Conservation (phyloP, 2,113 vertebrate species). For the Actenoides lindsayi region DNA sequence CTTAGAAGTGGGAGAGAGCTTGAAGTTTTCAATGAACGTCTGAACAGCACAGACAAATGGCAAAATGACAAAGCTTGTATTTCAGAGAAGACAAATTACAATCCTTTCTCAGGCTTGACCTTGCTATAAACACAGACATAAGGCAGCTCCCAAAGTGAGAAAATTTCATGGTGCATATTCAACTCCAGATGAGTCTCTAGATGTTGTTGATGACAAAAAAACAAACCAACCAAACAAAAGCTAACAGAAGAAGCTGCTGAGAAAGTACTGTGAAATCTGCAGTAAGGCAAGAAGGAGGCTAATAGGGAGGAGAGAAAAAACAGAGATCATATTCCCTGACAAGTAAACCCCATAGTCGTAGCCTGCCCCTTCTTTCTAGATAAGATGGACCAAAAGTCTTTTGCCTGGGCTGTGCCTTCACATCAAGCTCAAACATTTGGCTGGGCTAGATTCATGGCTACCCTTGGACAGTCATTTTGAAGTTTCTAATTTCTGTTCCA, state of each 20-base stretch:
- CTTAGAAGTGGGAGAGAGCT: background rate
- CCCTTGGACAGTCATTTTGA: background rate
- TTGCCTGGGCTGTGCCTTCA: background rate
- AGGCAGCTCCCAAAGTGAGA: background rate
- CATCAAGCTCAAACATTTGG: background rate
- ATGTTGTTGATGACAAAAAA: background rate
- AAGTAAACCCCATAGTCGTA: background rate
- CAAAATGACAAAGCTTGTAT: background rate
- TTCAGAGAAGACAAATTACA: background rate
- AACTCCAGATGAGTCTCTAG: background rate
- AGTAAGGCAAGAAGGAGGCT: background rate
- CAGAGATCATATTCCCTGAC: background rate
- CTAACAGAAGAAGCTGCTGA: background rate
- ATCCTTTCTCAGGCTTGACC: background rate
- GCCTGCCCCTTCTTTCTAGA: background rate
- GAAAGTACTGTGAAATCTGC: background rate
- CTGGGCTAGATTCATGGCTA: background rate
- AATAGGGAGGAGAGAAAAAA: background rate
- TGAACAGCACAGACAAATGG: background rate
- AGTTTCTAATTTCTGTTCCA: background rate
- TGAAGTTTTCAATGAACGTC: background rate
- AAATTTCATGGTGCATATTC: background rate
- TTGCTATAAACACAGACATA: slow-evolving; percentile 1
- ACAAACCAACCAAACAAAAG: background rate
- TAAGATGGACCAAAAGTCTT: background rate